phyloP scores from a whole-genome alignment of 2,888 invertebrate species.

The Craniophora ligustri region DNA sequence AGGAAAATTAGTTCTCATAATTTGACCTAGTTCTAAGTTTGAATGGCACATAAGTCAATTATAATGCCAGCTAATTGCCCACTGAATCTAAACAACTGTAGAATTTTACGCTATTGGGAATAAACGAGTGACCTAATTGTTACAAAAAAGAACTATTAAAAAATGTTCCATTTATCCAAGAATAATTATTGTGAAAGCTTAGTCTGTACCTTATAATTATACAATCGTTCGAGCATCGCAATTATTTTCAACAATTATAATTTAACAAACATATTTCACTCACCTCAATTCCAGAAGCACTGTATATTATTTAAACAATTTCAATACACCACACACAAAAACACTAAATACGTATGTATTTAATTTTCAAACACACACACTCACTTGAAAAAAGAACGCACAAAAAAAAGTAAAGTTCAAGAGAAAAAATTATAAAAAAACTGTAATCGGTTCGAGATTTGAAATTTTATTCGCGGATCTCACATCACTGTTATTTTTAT shows the following conservation, averaged over 20 bases:
- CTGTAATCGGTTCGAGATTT: constrained; percentile 8
- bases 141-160: not conserved
- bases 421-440: not conserved
- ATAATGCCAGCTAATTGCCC: not conserved
- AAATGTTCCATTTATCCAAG: not conserved
- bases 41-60: not conserved
- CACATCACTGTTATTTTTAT: constrained; percentile 37
- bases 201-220: too few relatives aligned
- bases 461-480: constrained; percentile 1
- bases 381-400: constrained; percentile 28
- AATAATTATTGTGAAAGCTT: not conserved
- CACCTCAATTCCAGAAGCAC: constrained; percentile 27
- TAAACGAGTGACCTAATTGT: not conserved
- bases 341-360: constrained; percentile 26
- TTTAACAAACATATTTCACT: constrained; percentile 10
- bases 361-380: constrained; percentile 20
- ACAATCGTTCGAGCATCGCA: too few relatives aligned
- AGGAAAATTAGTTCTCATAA: not conserved
- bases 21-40: not conserved
- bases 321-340: constrained; percentile 33
- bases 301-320: not conserved
- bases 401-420: constrained; percentile 5
- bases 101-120: not conserved
- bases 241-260: not conserved
- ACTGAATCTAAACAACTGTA: not conserved